Conservation (phyloP, 2,888 invertebrate species). For the Cheiracanthium punctorium region DNA sequence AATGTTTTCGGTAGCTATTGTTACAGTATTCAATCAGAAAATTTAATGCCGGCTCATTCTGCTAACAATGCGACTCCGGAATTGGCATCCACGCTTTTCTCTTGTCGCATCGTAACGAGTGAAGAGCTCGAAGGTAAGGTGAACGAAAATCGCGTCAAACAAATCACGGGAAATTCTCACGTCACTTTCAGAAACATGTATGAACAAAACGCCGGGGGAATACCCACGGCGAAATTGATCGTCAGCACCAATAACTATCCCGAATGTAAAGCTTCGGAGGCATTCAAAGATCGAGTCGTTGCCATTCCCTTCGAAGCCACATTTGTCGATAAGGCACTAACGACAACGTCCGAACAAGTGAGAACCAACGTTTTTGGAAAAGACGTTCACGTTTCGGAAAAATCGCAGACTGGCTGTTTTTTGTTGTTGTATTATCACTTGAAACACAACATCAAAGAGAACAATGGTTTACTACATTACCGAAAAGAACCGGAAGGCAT, state of each 20-base stretch:
- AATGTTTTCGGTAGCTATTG: slow-evolving; percentile 27
- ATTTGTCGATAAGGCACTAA: slow-evolving; percentile 1
- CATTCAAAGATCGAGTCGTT: slow-evolving; percentile 24
- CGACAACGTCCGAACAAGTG: slow-evolving; percentile 20
- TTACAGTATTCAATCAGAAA: slow-evolving; percentile 35
- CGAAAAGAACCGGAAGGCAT: neutral
- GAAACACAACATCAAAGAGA: no score
- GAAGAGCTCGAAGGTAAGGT: slow-evolving; percentile 18
- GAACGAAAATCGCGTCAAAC: slow-evolving; percentile 34
- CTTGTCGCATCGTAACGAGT: slow-evolving; percentile 9
- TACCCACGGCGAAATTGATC: slow-evolving; percentile 34
- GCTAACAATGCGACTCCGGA: slow-evolving; percentile 14
- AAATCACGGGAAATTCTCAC: slow-evolving; percentile 28
- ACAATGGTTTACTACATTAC: slow-evolving; percentile 3
- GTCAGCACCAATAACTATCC: slow-evolving; percentile 22
- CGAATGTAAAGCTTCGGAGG: slow-evolving; percentile 12
- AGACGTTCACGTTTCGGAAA: slow-evolving; percentile 1
- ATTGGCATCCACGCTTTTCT: slow-evolving; percentile 19
- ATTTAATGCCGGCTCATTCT: neutral
- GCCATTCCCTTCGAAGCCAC: slow-evolving; percentile 19
- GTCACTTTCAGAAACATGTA: slow-evolving; percentile 31
- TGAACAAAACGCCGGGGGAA: neutral
- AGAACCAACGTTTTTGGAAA: neutral
- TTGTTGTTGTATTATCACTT: neutral
- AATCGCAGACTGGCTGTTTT: neutral